Evolutionary conservation across 2,888 invertebrate genomes (phyloP).

Genomic region (Kuschelorhynchus macadamiae): DNA sequence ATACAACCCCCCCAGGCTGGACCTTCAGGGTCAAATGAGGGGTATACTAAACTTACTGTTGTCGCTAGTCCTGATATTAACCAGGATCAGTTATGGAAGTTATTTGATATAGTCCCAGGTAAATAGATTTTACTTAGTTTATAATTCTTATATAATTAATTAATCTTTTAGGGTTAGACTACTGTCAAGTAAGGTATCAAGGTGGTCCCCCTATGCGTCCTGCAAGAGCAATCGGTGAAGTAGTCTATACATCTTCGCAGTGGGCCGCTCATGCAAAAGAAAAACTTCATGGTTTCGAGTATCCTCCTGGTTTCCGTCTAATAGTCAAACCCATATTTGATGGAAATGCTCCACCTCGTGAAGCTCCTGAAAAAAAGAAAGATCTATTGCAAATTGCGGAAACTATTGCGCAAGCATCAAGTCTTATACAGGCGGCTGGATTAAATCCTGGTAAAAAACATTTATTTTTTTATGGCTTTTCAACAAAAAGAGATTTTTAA

Average conservation of each 20-base stretch:
- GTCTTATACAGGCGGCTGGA: constrained; percentile 78
- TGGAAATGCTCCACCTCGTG: not conserved
- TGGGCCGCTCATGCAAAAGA: constrained; percentile 84
- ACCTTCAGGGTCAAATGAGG: constrained; percentile 64
- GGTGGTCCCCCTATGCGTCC: constrained; percentile 66
- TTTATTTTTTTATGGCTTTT: too few relatives aligned
- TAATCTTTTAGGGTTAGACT: constrained; percentile 70
- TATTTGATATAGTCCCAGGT: constrained; percentile 91
- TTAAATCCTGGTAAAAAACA: constrained; percentile 62
- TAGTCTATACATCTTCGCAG: constrained; percentile 80
- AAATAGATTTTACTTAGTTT: constrained; percentile 9
- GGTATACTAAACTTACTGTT: constrained; percentile 78
- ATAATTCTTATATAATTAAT: not conserved
- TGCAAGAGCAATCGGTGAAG: constrained; percentile 74
- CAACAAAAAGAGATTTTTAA: too few relatives aligned
- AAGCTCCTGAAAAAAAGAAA: constrained; percentile 56
- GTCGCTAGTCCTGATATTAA: constrained; percentile 80
- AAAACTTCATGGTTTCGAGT: constrained; percentile 92
- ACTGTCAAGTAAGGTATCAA: constrained; percentile 72
- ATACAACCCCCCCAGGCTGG: not conserved
- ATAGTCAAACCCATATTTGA: constrained; percentile 79
- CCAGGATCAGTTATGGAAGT: constrained; percentile 83
- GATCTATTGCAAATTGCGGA: constrained; percentile 80
- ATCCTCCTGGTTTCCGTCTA: constrained; percentile 88
- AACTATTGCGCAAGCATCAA: constrained; percentile 84